Base-by-base conservation (phyloP, 2,113 vertebrate species). In the Sinocyclocheilus anophthalmus region DNA sequence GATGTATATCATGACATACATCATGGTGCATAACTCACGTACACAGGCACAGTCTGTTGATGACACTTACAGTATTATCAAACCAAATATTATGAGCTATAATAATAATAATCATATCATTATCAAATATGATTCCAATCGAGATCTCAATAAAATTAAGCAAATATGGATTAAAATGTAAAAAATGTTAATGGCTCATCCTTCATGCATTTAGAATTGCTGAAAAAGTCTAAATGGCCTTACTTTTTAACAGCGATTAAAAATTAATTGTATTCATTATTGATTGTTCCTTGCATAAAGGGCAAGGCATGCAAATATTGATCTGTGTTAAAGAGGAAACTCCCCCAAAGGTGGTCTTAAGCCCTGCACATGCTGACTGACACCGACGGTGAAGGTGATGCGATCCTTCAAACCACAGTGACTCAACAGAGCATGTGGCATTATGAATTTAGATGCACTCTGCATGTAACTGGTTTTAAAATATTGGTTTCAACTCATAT, bases 281-380 rank as follows among this genome's bases (percentile, higher is more conserved):
- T 6, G 22, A 8, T 37, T 85, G 72, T 42, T 88, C 87, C 55
- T 45, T 18, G 59, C 48, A 22, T 81, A 87, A 87, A 82, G 82
- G 86, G 85, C 48, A 84, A 79, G 59, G 59, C 61, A 85, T 87
- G 77, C 80, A 50, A 18, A 59, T 73, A 90, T 87, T 83, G 65
- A 80, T 88, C 37, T 57, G 70, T 59, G 69, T 77, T 80, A 55
- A 45, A 73, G 77, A 55, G 73, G 55, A 88, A 88, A 61, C 55
- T 73, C 75, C 70, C 72, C 24, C 57, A 30, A 86, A 87, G 82
- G 45, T 85, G 85, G 72, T 69, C 72, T 86, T 86, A 26, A 84
- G 70, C 18, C 50, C 61, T 4, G 14, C 45, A 57, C 33, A 24
- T 37, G 65, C 83, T 83, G 63, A 77, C 77, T 75, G 13, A 55